These are phyloP conservation scores for Oligia strigilis DNA, from an alignment of 2,888 invertebrate genomes.

Conservation along the genomic window DNA sequence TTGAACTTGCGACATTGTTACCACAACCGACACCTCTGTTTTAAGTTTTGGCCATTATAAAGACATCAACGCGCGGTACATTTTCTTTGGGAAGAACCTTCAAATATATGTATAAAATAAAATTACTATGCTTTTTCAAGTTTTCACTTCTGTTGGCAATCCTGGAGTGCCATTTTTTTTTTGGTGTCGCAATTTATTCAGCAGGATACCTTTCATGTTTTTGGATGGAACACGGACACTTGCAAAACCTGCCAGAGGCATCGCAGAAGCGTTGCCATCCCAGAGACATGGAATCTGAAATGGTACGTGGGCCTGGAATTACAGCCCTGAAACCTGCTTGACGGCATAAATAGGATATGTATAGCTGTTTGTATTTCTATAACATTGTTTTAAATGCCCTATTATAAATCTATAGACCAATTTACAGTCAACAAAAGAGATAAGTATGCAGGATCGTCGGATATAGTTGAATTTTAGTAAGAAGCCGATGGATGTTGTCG, in stretches of 20 bases:
- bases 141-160: no score
- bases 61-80: no score
- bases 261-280: neutral
- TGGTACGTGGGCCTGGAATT: neutral
- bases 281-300: neutral
- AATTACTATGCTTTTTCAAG: no score
- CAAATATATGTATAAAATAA: no score
- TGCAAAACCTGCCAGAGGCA: neutral
- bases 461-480: no score
- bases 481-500: no score
- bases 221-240: neutral
- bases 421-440: no score
- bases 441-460: no score
- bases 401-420: neutral
- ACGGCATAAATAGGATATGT: neutral
- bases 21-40: no score
- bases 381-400: neutral
- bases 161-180: neutral
- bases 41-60: no score
- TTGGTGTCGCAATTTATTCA: slow-evolving; percentile 20
- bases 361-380: neutral
- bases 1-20: no score
- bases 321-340: neutral
- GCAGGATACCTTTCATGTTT: neutral
- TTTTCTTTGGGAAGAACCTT: no score